Base-by-base conservation (phyloP, 2,888 invertebrate genomes). In the Lasioglossum morio region DNA sequence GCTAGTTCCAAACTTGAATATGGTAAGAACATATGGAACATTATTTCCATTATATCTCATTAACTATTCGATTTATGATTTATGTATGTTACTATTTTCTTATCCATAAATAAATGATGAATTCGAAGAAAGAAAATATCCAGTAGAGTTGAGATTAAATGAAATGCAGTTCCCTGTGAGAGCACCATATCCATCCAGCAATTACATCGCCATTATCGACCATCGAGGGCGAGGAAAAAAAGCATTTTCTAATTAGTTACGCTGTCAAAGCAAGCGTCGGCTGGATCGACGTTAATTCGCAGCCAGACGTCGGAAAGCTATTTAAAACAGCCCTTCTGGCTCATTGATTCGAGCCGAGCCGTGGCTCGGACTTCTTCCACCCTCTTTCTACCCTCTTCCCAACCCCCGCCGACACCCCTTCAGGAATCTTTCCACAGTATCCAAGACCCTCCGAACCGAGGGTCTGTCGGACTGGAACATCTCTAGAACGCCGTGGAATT, bases 221-320 rank as follows among this genome's bases (percentile, higher is more conserved):
- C 19, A 3, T 8, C 5, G 14, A n/a, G 7, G 7, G 4, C n/a
- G 10, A 34, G 4, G n/a, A 10, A 69, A 19, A 48, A 30, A 70
- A 76, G 57, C 70, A 23, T 46, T 53, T 80, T 43, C 80, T 80
- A 80, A 81, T 81, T 76, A 75, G 69, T 60, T 27, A 34, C 43
- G 16, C 16, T 37, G 43, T 23, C 43, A 37, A 66, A 43, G 37
- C 16, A 60, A 60, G 46, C 46, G 19, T 30, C 75, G 60, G 3
- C 40, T 5, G 60, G 60, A 53, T 53, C 73, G 66, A 74, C 34
- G 73, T 82, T 70, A 43, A 74, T 60, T 74, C 37, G 27, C 37
- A 57, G 37, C 46, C 69, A 48, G 46, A 79, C 37, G 23, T 72
- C 48, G 70, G 74, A 37, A 16, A 57, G 27, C 37, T 40, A 4